Conservation (phyloP, 2,888 invertebrate genomes). For the Oscheius sp. region DNA sequence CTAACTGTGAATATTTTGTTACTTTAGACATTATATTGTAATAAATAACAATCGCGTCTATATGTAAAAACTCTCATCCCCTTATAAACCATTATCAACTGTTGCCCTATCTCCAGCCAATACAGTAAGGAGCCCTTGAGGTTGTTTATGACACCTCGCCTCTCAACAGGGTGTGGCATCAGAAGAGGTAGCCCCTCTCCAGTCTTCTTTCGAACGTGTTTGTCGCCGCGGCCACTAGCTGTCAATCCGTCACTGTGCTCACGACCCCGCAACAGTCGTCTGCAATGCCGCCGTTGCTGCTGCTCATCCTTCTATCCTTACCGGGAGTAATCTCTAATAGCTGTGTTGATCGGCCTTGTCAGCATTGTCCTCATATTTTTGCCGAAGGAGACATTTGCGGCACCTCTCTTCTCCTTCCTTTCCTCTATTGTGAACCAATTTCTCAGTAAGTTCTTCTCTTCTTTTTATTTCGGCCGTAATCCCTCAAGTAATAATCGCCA, state of each 20-base stretch:
- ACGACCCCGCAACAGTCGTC: neutral
- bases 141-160: neutral
- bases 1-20: no score
- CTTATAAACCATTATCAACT: no score
- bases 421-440: slow-evolving; percentile 14
- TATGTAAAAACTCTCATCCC: no score
- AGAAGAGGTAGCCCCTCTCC: slow-evolving; percentile 1
- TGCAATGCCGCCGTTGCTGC: neutral
- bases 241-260: slow-evolving; percentile 12
- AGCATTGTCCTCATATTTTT: slow-evolving; percentile 38
- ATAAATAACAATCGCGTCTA: no score
- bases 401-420: slow-evolving; percentile 37
- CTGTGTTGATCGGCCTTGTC: slow-evolving; percentile 44
- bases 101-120: no score
- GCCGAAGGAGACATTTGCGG: slow-evolving; percentile 42
- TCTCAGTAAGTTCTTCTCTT: slow-evolving; percentile 32
- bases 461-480: neutral
- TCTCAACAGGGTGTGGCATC: neutral
- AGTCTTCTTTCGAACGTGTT: slow-evolving; percentile 23
- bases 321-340: neutral
- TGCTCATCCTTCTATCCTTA: neutral
- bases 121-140: no score
- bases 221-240: slow-evolving; percentile 20
- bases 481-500: neutral
- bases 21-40: no score